These are phyloP conservation scores for Hemicentrotus pulcherrimus DNA, from an alignment of 35 echinoderm and acorn worm genomes.

Conservation along the genomic window DNA sequence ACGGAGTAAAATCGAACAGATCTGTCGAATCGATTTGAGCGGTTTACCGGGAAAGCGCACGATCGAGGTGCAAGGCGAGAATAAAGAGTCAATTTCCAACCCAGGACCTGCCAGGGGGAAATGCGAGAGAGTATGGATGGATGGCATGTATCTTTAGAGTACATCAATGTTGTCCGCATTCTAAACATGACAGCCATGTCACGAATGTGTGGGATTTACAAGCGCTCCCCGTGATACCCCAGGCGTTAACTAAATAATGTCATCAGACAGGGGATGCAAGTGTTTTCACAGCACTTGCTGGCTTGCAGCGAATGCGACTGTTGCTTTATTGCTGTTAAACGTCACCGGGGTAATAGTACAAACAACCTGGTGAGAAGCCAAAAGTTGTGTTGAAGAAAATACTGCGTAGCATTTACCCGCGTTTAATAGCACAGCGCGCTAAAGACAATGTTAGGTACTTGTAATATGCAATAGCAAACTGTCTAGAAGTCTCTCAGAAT, in stretches of 20 bases:
- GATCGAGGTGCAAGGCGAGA: background rate
- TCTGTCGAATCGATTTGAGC: background rate
- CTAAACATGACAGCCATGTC: background rate
- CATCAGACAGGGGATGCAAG: background rate
- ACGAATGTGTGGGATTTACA: background rate
- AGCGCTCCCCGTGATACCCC: background rate
- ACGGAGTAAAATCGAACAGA: too few species aligned
- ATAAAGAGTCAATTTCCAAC: background rate
- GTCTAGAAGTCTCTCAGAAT: too few species aligned
- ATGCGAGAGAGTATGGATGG: background rate
- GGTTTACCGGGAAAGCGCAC: background rate
- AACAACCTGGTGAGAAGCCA: background rate
- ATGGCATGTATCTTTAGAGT: background rate
- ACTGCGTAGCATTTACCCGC: background rate
- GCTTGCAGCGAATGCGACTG: background rate
- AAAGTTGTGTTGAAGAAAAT: background rate
- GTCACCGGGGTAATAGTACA: background rate
- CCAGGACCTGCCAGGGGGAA: background rate
- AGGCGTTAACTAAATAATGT: background rate
- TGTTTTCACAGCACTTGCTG: background rate
- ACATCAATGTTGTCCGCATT: background rate
- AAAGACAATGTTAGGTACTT: too few species aligned
- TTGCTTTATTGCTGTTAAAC: background rate
- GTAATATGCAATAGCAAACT: too few species aligned
- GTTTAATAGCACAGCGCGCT: background rate